phyloP scores from a whole-genome alignment of 2,113 vertebrate genomes.

The Talpa occidentalis region DNA sequence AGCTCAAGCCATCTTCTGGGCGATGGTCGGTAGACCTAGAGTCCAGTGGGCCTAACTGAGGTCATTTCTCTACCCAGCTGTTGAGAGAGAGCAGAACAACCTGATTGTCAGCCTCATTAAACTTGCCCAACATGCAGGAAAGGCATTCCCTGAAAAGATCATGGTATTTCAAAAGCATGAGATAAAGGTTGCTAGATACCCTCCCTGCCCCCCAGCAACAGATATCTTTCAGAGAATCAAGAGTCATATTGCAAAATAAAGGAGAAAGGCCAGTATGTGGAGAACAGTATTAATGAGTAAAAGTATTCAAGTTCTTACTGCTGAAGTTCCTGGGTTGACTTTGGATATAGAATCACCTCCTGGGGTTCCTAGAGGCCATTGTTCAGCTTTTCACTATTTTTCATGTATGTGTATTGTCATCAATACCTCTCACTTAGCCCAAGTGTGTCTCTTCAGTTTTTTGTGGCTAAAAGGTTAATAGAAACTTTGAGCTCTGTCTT shows the following conservation, averaged over 20 bases:
- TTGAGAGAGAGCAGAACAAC: neutral
- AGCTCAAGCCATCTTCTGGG: neutral
- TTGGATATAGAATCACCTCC: neutral
- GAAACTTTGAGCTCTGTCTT: neutral
- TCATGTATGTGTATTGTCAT: neutral
- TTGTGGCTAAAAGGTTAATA: neutral
- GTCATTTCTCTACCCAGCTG: neutral
- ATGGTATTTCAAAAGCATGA: neutral
- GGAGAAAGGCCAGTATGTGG: neutral
- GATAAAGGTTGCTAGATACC: neutral
- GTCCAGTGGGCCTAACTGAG: neutral
- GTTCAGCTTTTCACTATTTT: neutral
- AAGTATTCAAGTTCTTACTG: neutral
- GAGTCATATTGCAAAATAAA: neutral
- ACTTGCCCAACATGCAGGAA: neutral
- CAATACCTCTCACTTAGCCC: neutral
- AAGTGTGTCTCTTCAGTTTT: neutral
- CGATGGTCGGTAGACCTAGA: neutral
- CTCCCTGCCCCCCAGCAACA: neutral
- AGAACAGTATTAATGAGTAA: neutral
- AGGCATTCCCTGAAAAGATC: neutral
- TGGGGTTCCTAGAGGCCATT: neutral
- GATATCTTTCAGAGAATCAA: neutral
- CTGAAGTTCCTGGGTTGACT: neutral
- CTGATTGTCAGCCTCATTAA: neutral